These are phyloP conservation scores for Epiblema foenella DNA, from an alignment of 2,888 invertebrate genomes.

Conservation along the genomic window DNA sequence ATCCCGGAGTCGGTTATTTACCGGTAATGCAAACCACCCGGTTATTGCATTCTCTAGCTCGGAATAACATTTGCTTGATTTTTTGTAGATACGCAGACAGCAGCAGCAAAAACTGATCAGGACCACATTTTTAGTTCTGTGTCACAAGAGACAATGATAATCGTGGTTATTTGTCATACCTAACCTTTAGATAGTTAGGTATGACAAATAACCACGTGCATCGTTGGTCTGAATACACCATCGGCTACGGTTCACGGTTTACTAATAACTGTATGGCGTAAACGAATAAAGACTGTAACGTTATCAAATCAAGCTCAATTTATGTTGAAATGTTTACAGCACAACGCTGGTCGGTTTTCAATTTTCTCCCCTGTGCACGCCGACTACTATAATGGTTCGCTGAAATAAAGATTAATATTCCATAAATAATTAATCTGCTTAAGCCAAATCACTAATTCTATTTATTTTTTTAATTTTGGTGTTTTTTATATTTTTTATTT, in stretches of 20 bases:
- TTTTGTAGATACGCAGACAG: constrained; percentile 1
- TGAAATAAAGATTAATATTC: too few species aligned
- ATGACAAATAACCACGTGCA: background rate
- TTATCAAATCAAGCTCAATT: constrained; percentile 3
- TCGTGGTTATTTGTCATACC: background rate
- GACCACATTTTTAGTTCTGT: background rate
- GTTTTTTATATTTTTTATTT: too few species aligned
- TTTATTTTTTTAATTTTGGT: too few species aligned
- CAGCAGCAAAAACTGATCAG: background rate
- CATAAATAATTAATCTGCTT: too few species aligned
- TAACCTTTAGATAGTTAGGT: too few species aligned
- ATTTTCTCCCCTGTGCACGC: background rate
- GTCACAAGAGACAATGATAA: background rate
- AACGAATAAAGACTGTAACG: background rate
- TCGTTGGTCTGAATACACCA: background rate
- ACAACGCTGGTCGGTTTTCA: background rate
- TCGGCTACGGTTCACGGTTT: too few species aligned
- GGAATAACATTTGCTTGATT: background rate
- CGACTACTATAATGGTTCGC: background rate
- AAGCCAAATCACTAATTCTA: too few species aligned
- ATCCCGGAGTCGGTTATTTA: too few species aligned
- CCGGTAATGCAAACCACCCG: too few species aligned
- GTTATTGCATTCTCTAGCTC: too few species aligned
- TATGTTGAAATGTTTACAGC: background rate
- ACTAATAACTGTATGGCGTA: background rate